Base-by-base conservation (phyloP, 2,888 invertebrate genomes). In the Cacoxenus indagator region DNA sequence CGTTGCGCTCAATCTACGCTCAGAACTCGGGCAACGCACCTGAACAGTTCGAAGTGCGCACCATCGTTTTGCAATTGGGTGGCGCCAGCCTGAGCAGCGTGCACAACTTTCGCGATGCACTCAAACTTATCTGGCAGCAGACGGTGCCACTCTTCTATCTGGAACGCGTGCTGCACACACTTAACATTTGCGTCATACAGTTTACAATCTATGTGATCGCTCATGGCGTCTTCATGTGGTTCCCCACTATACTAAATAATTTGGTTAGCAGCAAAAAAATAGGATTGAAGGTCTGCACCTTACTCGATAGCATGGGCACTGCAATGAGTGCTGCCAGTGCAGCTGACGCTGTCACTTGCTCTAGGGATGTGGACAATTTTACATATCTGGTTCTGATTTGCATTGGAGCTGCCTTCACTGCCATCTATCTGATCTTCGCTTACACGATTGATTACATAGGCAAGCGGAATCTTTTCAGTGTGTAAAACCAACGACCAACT, bases 361-460 rank as follows among this genome's bases (percentile, higher is more conserved):
- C 88, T 29, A 89, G 90, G 37, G 87, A 89, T 0, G 90, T 93
- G 72, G 92, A 93, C 80, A 87, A 90, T 0, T 87, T 88, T 0
- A 92, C 93, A 2, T 93, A 93, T 81, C 87, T 91, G 76, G 91
- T 91, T 61, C 91, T 94, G 61, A 90, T 93, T 72, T 90, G 91
- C 71, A 92, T 93, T 76, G 94, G 93, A 0, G 88, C 90, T 0
- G 90, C 91, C 4, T 93, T 93, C 79, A 89, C 92, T 26, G 78
- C 92, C 0, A 91, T 92, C 81, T 93, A 93, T 84, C 80, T 92
- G 37, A 77, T 91, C 24, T 92, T 92, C 19, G 92, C 93, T 11
- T 91, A 91, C 82, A 87, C 92, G 0, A 92, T 92, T 22, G 89
- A 90, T 72, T 71, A 84, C 0, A 75, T 89, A 0, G 92, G 92